These are phyloP conservation scores for Fragum whitleyi DNA, from an alignment of 2,888 invertebrate genomes.

Conservation along the genomic window DNA sequence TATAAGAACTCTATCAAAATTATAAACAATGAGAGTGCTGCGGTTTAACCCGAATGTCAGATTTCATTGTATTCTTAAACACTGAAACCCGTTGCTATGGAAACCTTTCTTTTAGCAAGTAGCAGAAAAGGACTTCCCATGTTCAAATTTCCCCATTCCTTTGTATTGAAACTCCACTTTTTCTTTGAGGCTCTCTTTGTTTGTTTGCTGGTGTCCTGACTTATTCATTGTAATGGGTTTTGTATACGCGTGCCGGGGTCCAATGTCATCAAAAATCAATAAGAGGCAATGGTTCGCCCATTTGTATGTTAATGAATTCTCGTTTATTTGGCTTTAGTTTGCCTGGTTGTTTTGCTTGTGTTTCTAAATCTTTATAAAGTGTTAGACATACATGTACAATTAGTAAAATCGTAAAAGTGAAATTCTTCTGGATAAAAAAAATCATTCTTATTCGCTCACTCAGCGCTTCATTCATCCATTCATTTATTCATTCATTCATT, in stretches of 20 bases:
- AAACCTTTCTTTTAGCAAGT: conserved; percentile 14
- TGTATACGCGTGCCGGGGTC: background rate
- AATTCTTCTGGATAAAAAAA: too few species aligned
- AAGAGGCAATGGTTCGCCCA: background rate
- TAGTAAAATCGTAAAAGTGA: too few species aligned
- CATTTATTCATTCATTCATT: too few species aligned
- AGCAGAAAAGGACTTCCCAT: conserved; percentile 13
- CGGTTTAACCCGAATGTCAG: background rate
- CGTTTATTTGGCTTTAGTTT: too few species aligned
- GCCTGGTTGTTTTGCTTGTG: too few species aligned
- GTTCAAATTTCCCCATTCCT: background rate
- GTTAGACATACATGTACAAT: too few species aligned
- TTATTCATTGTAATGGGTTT: background rate
- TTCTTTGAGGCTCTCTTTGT: background rate
- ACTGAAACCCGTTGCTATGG: conserved; percentile 1
- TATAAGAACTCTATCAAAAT: conserved; percentile 7
- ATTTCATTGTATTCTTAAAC: conserved; percentile 3
- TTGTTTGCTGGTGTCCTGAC: conserved; percentile 17
- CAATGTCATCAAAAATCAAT: conserved; percentile 12
- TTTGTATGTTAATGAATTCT: too few species aligned
- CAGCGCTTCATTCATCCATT: too few species aligned
- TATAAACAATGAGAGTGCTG: conserved; percentile 15
- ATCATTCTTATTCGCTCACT: too few species aligned
- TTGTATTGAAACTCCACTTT: conserved; percentile 8
- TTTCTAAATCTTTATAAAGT: too few species aligned